phyloP scores from a whole-genome alignment of 2,113 vertebrate species.

The Trematocara marginatum region DNA sequence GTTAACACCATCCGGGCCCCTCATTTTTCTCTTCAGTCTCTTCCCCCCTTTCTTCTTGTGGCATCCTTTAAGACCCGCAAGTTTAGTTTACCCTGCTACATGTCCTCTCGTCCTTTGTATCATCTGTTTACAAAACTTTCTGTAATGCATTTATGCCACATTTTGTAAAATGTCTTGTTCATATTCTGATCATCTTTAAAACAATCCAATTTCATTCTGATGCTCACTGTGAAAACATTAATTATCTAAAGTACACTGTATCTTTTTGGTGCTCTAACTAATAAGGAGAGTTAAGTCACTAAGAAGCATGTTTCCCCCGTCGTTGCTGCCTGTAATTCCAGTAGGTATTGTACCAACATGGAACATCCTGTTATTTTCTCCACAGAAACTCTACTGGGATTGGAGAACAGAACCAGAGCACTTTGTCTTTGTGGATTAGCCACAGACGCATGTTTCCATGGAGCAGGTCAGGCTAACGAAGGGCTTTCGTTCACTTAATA shows the following conservation, averaged over 20 bases:
- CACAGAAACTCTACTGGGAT: neutral
- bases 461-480: neutral
- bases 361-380: conserved; percentile 22
- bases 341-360: neutral
- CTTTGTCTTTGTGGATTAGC: conserved; percentile 31
- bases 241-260: neutral
- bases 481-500: neutral
- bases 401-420: neutral
- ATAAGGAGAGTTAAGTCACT: neutral
- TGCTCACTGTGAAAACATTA: neutral
- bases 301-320: neutral
- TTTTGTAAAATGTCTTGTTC: neutral
- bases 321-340: neutral
- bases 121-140: neutral
- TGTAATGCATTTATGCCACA: neutral
- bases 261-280: neutral
- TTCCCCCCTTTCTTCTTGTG: neutral
- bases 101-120: neutral
- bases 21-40: rapidly evolving
- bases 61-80: neutral
- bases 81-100: neutral
- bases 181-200: neutral
- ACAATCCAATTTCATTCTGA: neutral
- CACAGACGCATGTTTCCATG: conserved; percentile 12
- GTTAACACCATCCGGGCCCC: rapidly evolving